A percentile compares a stretch with the other conserved stretches of the same genome.
phyloP scores from a whole-genome alignment of 2,888 invertebrate species.

The Drosophila rubida region DNA sequence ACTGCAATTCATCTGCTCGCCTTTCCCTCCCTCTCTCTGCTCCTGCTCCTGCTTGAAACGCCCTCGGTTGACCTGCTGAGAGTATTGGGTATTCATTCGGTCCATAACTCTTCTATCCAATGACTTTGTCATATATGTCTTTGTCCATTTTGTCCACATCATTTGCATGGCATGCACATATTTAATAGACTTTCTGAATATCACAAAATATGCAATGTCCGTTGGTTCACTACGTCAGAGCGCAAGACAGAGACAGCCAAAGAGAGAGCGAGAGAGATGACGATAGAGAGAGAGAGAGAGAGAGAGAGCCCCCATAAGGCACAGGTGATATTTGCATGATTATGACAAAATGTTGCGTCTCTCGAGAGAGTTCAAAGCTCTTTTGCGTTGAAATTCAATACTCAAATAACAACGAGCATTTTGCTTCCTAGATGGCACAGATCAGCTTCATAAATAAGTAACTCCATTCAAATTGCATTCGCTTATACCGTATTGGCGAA shows the following conservation, averaged over 20 bases:
- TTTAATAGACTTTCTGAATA: constrained; percentile 74
- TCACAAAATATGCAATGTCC: constrained; percentile 73
- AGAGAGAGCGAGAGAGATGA: not conserved
- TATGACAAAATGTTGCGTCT: constrained; percentile 63
- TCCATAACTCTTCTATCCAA: constrained; percentile 55
- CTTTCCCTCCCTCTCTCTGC: not conserved
- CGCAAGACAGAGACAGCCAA: not conserved
- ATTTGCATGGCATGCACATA: constrained; percentile 76
- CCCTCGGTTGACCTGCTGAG: not conserved
- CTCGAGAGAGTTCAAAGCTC: constrained; percentile 51
- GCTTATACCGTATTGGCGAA: constrained; percentile 13
- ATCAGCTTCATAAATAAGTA: constrained; percentile 20
- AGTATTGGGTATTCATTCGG: constrained; percentile 49
- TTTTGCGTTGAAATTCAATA: constrained; percentile 25
- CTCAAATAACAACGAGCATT: constrained; percentile 20
- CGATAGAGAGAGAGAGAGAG: not conserved
- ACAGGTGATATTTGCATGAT: constrained; percentile 79
- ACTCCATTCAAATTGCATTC: constrained; percentile 46
- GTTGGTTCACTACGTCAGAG: constrained; percentile 1
- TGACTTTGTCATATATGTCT: constrained; percentile 35
- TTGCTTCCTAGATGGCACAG: constrained; percentile 36
- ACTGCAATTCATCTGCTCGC: not conserved
- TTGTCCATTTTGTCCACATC: constrained; percentile 32
- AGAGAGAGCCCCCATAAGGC: constrained; percentile 26
- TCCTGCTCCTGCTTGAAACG: not conserved